phyloP scores from a whole-genome alignment of 2,797 vertebrate genomes.

The Meda fulgida region DNA sequence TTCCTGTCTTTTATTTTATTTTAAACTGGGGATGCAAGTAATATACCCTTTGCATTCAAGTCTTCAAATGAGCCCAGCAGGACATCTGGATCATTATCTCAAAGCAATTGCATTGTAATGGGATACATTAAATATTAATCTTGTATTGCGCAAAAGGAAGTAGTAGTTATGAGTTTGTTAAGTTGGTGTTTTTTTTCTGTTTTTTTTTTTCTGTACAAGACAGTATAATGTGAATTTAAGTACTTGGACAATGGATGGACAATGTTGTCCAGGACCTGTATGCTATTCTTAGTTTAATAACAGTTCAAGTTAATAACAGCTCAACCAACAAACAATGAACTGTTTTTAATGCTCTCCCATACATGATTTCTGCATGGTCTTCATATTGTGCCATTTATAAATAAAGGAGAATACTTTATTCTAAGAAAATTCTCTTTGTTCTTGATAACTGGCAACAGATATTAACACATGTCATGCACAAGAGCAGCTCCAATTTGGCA shows the following conservation, averaged over 20 bases:
- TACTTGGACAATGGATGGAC: constrained; percentile 8
- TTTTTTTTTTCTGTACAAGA: not conserved
- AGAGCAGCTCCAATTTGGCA: constrained; percentile 59
- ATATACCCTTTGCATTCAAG: constrained; percentile 79
- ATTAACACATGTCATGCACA: constrained; percentile 57
- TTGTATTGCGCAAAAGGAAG: not conserved
- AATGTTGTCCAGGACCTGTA: not conserved
- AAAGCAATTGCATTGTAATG: constrained; percentile 55
- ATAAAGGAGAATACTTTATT: constrained; percentile 12
- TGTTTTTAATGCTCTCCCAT: not conserved
- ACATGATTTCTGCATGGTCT: not conserved
- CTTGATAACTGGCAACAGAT: constrained; percentile 58
- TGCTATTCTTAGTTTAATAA: not conserved
- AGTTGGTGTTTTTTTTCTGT: not conserved
- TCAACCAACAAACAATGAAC: not conserved
- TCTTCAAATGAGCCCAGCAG: constrained; percentile 84
- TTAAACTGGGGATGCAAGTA: constrained; percentile 82
- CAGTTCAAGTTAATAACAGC: not conserved
- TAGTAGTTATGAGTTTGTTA: not conserved
- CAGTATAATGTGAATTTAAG: constrained; percentile 25
- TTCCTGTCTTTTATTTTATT: constrained; percentile 62
- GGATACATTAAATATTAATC: constrained; percentile 15
- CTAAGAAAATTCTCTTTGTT: constrained; percentile 43
- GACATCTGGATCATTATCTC: constrained; percentile 84
- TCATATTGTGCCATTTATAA: constrained; percentile 9